Percentiles rank a stretch among this genome's conserved stretches.
phyloP scores from a whole-genome alignment of 2,113 vertebrate genomes.

The Probosciger aterrimus region DNA sequence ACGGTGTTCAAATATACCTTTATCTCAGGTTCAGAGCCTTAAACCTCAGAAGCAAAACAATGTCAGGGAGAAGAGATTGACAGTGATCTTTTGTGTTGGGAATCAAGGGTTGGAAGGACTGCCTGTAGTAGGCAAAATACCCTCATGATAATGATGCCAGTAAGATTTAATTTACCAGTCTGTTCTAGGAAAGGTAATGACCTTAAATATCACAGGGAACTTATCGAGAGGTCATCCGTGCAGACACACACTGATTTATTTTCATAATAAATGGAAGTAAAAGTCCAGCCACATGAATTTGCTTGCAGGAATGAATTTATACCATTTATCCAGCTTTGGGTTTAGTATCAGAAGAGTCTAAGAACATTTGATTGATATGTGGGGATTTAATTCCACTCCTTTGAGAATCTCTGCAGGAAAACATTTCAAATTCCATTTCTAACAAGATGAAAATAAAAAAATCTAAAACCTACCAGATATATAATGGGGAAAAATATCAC shows the following conservation, averaged over 20 bases:
- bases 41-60: neutral
- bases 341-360: neutral
- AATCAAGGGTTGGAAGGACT: neutral
- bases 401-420: neutral
- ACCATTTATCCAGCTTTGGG: neutral
- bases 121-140: neutral
- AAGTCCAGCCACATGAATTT: neutral
- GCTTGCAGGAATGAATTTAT: neutral
- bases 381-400: neutral
- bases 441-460: neutral
- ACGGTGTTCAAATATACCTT: neutral
- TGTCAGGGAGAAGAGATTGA: neutral
- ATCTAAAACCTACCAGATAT: neutral
- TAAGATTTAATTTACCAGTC: slow-evolving; percentile 30
- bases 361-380: neutral
- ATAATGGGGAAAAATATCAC: neutral
- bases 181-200: slow-evolving; percentile 50
- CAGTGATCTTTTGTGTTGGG: neutral
- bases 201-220: neutral
- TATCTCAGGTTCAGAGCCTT: neutral
- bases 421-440: neutral
- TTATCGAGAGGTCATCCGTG: neutral
- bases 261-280: slow-evolving; percentile 31
- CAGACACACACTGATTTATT: neutral
- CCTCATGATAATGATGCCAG: neutral